Percentiles rank a stretch among this genome's conserved stretches.
Conservation (phyloP, 2,113 vertebrate genomes). For the Embiotoca jacksoni region DNA sequence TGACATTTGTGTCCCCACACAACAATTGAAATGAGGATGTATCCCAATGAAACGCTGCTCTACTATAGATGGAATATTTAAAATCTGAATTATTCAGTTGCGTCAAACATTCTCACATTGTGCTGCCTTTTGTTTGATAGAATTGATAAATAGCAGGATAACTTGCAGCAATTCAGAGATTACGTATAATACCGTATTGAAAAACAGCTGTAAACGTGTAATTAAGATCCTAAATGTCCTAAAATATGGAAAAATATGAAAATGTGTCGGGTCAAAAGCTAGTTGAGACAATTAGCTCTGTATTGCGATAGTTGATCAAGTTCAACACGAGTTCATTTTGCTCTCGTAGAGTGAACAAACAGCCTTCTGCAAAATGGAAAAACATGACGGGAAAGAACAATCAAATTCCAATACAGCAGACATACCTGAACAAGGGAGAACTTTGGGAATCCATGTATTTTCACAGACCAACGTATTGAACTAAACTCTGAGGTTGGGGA, state of each 20-base stretch:
- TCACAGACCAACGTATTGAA: conserved; percentile 73
- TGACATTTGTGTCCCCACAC: background rate
- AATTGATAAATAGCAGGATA: background rate
- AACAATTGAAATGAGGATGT: conserved; percentile 19
- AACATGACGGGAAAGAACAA: conserved; percentile 63
- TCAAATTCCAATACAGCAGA: conserved; percentile 59
- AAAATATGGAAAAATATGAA: background rate
- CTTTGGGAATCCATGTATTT: conserved; percentile 50
- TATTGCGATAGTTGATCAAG: conserved; percentile 4
- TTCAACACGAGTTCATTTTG: conserved; percentile 19
- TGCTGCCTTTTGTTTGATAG: background rate
- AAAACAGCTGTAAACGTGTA: background rate
- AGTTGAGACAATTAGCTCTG: background rate
- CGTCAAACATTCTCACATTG: no score
- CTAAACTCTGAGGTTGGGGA: conserved; percentile 70
- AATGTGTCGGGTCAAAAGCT: background rate
- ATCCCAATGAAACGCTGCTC: conserved; percentile 28
- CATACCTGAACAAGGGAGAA: conserved; percentile 66
- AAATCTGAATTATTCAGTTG: no score
- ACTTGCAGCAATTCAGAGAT: no score
- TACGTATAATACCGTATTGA: background rate
- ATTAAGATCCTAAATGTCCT: background rate
- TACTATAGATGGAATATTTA: background rate
- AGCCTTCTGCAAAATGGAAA: conserved; percentile 56
- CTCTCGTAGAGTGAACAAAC: conserved; percentile 13